phyloP scores from a whole-genome alignment of 2,113 vertebrate genomes.

The Passer montanus region DNA sequence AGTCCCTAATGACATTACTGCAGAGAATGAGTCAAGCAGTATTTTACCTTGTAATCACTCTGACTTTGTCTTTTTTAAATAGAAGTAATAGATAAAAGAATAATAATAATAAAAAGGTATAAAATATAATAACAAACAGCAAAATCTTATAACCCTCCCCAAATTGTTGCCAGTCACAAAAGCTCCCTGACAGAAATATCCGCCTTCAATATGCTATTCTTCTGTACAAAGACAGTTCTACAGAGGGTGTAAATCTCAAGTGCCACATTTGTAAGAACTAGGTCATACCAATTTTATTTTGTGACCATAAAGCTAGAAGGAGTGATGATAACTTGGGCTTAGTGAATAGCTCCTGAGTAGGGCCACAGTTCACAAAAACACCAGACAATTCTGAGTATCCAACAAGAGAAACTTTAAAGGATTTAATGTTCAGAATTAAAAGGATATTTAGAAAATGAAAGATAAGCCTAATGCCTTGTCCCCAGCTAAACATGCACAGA shows the following conservation, averaged over 20 bases:
- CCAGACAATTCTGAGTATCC: not conserved
- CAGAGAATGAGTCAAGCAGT: not conserved
- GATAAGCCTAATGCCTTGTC: not conserved
- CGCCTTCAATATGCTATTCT: not conserved
- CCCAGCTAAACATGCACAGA: not conserved
- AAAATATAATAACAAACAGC: not conserved
- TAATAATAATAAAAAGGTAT: not conserved
- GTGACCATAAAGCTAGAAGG: not conserved
- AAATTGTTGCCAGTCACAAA: not conserved
- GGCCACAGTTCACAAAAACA: not conserved
- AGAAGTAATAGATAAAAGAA: not conserved
- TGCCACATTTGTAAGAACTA: not conserved
- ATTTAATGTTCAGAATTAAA: not conserved
- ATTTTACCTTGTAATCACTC: not conserved
- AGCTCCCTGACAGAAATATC: not conserved
- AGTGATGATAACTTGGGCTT: not conserved
- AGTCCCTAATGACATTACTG: constrained; percentile 2
- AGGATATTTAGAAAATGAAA: not conserved
- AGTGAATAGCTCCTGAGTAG: not conserved
- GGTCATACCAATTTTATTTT: constrained; percentile 38
- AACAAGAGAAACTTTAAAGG: not conserved
- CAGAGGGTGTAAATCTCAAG: not conserved
- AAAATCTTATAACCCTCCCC: not conserved
- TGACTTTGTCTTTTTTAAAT: not conserved
- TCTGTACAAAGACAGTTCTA: not conserved